phyloP scores from a whole-genome alignment of 2,113 vertebrate species.

The Stictonetta naevosa region DNA sequence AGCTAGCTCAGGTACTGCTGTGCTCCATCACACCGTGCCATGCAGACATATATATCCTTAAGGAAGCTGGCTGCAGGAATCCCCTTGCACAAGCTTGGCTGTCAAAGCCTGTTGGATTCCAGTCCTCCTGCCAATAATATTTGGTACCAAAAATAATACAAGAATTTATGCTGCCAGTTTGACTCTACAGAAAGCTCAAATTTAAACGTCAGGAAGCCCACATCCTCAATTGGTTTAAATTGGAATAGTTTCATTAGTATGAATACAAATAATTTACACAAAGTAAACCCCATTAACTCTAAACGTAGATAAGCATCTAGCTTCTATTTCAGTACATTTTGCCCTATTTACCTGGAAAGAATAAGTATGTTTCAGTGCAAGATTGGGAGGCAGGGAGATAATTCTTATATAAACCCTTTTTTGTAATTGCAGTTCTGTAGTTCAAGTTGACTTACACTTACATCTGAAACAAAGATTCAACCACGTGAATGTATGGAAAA shows the following conservation, averaged over 20 bases:
- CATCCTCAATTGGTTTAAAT: neutral
- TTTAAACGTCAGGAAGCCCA: neutral
- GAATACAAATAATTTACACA: neutral
- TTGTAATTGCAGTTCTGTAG: neutral
- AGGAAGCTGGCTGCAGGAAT: neutral
- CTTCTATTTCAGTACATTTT: neutral
- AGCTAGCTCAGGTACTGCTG: neutral
- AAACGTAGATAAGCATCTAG: neutral
- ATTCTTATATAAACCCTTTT: neutral
- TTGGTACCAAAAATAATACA: neutral
- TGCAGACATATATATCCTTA: neutral
- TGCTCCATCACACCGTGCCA: neutral
- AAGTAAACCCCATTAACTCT: neutral
- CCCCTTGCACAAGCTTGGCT: neutral
- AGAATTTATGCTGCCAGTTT: neutral
- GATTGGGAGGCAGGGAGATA: neutral
- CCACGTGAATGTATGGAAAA: rapidly evolving
- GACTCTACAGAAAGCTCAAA: neutral
- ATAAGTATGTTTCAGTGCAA: neutral
- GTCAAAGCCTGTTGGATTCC: neutral
- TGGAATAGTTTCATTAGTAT: neutral
- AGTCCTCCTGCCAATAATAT: neutral
- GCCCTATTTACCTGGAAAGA: neutral
- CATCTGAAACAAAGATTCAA: neutral
- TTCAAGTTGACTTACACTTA: neutral